Evolutionary conservation across 2,797 vertebrate species (phyloP).

Genomic region (Lagodon rhomboides): DNA sequence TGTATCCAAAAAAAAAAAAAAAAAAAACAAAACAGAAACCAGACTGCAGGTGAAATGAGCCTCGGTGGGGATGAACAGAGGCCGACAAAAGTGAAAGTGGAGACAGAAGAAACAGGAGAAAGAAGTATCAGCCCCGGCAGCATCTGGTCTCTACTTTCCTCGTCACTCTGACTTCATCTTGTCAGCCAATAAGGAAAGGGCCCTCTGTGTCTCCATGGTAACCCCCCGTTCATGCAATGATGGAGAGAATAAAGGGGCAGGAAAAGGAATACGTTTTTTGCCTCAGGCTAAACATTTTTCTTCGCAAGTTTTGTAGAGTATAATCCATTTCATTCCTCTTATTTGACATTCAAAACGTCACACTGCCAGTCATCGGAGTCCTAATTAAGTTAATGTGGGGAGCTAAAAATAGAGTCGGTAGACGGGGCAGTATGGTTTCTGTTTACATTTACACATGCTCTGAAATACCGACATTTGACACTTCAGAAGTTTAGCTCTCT

Average conservation of each 20-base stretch:
- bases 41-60: constrained; percentile 25
- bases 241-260: constrained; percentile 72
- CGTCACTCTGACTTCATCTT: constrained; percentile 75
- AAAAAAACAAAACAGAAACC: constrained; percentile 11
- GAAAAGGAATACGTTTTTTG: constrained; percentile 69
- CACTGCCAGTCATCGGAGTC: neutral
- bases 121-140: constrained; percentile 58
- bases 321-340: constrained; percentile 43
- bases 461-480: constrained; percentile 7
- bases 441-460: neutral
- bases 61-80: constrained; percentile 16
- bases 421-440: neutral
- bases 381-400: neutral
- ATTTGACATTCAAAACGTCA: constrained; percentile 5
- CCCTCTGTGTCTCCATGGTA: constrained; percentile 79
- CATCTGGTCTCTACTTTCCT: constrained; percentile 70
- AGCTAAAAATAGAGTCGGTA: constrained; percentile 11
- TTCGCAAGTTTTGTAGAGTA: constrained; percentile 50
- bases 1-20: neutral
- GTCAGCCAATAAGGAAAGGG: constrained; percentile 73
- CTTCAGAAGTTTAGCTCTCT: neutral
- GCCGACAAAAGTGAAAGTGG: constrained; percentile 62
- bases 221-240: constrained; percentile 73
- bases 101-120: constrained; percentile 64
- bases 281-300: constrained; percentile 58